Evolutionary conservation across 2,797 vertebrate genomes (phyloP), one percentile per base, ranked within the genome.

Genomic region (Siniperca obscura): DNA sequence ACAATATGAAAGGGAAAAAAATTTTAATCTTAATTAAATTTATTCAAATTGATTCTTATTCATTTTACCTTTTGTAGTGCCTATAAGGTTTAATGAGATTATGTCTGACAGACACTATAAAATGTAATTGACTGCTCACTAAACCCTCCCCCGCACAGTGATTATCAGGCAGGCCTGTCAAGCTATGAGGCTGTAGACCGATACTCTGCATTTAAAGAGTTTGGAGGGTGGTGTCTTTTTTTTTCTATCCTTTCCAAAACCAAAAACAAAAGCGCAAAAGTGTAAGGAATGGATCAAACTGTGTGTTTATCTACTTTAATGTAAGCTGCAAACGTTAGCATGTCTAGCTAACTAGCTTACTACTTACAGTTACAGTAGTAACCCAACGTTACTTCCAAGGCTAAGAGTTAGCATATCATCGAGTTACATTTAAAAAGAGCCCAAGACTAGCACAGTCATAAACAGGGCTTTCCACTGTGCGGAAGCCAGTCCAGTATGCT

Each of bases 31-130:
- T 42, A 1, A 73, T 59, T 60, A 2, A 46, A 52, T 66, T 21
- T 14, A 70, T 46, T 62, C 25, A 77, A 27, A 64, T 64, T 5
- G 22, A 52, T 69, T 56, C 68, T 4, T 40, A 25, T 36, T 59
- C 9, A 22, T 57, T 40, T 25, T 4, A 17, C 40, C 12, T 76
- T 57, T 42, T 65, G 42, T 46, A 7, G 57, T 34, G 30, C 3
- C 27, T 53, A 0, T 62, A 14, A 30, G 59, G 36, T 27, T 40
- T 53, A 67, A 65, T 60, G 52, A 73, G 21, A 68, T 67, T 30
- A 55, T 27, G 48, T 56, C 38, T 50, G 60, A 56, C 16, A 53
- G 11, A 25, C 42, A 57, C 4, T 27, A 21, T 68, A 4, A 36
- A 50, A 50, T 48, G 19, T 38, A 56, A 61, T 12, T 40, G 12